These are phyloP conservation scores for Capreolus pygargus DNA, from an alignment of 2,113 vertebrate genomes.

Conservation along the genomic window DNA sequence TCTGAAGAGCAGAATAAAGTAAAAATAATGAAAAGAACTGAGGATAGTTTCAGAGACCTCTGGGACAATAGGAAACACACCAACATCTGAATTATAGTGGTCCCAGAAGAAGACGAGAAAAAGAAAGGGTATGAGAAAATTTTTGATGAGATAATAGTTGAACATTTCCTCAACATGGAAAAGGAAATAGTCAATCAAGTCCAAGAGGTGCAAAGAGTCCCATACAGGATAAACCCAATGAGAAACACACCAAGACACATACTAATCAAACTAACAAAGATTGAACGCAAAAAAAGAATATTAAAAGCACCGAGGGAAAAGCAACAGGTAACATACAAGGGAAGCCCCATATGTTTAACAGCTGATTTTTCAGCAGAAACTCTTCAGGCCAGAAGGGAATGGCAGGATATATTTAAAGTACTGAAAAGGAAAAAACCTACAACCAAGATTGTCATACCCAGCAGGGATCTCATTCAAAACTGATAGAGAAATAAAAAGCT, in stretches of 20 bases:
- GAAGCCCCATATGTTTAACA: neutral
- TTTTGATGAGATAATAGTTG: neutral
- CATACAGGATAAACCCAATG: neutral
- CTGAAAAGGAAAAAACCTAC: neutral
- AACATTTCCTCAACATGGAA: neutral
- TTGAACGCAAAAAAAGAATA: neutral
- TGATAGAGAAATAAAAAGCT: neutral
- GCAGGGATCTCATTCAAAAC: neutral
- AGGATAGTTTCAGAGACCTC: neutral
- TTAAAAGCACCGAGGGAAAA: neutral
- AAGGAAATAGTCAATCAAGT: neutral
- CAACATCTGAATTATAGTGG: neutral
- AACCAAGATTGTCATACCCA: neutral
- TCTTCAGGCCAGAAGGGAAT: neutral
- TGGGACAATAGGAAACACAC: neutral
- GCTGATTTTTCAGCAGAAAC: neutral
- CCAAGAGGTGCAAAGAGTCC: neutral
- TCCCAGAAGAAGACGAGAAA: neutral
- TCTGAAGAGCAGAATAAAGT: neutral
- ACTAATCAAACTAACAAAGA: neutral
- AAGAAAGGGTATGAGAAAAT: neutral
- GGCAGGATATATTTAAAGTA: neutral
- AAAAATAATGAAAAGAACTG: neutral
- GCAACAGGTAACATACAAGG: neutral
- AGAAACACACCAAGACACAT: neutral